A percentile compares a stretch with the other conserved stretches of the same genome.
Conservation (phyloP, 2,797 vertebrate species). For the Anas acuta region DNA sequence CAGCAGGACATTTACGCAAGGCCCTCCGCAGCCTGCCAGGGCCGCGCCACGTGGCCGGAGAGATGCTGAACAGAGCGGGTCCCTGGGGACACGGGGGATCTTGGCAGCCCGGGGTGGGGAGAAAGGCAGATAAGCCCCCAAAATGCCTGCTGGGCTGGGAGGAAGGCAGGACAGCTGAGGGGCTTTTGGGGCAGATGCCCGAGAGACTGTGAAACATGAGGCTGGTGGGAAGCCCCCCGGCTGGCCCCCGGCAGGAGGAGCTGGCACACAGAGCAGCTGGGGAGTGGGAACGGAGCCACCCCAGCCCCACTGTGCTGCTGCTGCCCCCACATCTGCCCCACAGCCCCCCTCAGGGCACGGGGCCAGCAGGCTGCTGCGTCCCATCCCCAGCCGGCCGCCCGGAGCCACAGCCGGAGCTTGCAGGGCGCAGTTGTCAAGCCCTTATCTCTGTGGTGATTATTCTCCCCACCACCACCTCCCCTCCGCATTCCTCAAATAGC, state of each 20-base stretch:
- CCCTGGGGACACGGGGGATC: background rate
- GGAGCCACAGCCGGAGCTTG: background rate
- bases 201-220: background rate
- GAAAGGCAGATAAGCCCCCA: background rate
- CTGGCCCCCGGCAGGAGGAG: background rate
- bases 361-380: background rate
- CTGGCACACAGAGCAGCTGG: rapidly evolving
- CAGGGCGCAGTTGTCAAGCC: background rate
- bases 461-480: background rate
- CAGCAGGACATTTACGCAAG: background rate
- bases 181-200: rapidly evolving
- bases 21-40: background rate
- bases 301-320: background rate
- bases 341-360: background rate
- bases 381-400: background rate
- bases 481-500: slow-evolving; percentile 43
- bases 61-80: background rate
- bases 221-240: background rate
- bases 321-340: background rate
- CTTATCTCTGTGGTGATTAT: slow-evolving; percentile 39
- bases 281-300: no score
- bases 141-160: background rate
- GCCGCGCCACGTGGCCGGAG: background rate
- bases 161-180: background rate
- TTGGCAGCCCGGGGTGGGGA: background rate